Base-by-base conservation (phyloP, 2,888 invertebrate species). In the Drosophila quinaria region DNA sequence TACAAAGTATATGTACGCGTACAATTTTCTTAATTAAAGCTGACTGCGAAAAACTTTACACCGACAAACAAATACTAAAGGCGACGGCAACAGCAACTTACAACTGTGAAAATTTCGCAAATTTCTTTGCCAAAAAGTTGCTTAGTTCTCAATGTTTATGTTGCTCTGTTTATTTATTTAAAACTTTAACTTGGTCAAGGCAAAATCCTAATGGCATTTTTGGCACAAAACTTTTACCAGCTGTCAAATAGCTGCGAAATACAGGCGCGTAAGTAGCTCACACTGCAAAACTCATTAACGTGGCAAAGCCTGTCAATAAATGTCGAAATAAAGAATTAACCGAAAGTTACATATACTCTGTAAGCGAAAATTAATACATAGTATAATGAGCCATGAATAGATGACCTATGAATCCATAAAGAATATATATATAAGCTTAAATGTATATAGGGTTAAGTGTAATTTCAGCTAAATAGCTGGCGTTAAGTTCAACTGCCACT, bases 141-240 rank as follows among this genome's bases (percentile, higher is more conserved):
- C 15, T 39, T 52, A 68, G 72, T 60, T 68, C 55, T 54, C 61
- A 60, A 61, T 77, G 69, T 69, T 72, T 63, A 59, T 62, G 59
- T 68, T 73, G 22, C 35, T 15, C 15, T 33, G 19, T 49, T 29
- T 73, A 69, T 74, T 76, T 50, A 70, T 66, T 74, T 74, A 60
- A 69, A 74, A 70, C 74, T 70, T 62, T 55, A 76, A 78, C 54
- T 78, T 81, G 82, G 85, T 78, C 82, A 80, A 74, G 70, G 56
- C 79, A 44, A 68, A 76, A 79, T 74, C 85, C 74, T 80, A 80
- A 74, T 81, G 78, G 80, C 66, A 74, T 71, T 74, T 74, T 68
- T 63, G 67, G 69, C 62, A 39, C 49, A 67, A 74, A 71, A 55
- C 67, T 77, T 74, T 56, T 13, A 10, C 47, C 52, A 41, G 55